These are phyloP conservation scores for Phylloscopus trochilus DNA, from an alignment of 2,113 vertebrate genomes.

Conservation along the genomic window DNA sequence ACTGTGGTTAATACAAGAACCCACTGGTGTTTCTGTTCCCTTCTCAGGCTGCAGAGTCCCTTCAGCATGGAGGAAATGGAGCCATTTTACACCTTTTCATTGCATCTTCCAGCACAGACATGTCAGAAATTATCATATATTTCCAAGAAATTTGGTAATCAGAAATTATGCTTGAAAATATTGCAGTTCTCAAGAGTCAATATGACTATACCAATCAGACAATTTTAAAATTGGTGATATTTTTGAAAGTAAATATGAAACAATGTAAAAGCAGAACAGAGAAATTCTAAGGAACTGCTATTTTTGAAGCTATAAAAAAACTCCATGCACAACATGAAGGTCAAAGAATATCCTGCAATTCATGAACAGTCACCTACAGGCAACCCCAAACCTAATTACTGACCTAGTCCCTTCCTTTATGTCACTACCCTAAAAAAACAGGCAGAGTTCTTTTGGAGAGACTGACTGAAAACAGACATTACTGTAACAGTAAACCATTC, in stretches of 20 bases:
- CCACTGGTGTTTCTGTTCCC: neutral
- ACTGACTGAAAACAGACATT: neutral
- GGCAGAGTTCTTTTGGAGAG: neutral
- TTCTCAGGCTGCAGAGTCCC: neutral
- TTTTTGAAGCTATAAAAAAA: neutral
- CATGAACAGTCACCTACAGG: neutral
- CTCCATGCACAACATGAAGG: neutral
- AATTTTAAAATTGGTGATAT: neutral
- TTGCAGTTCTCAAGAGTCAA: neutral
- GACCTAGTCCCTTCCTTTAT: neutral
- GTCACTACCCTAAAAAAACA: neutral
- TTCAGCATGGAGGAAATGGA: neutral
- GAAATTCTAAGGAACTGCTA: neutral
- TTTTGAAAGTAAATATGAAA: neutral
- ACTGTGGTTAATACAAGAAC: neutral
- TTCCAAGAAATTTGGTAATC: neutral
- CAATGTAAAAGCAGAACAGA: neutral
- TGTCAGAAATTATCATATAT: neutral
- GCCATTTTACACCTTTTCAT: neutral
- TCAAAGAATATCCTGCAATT: slow-evolving; percentile 41
- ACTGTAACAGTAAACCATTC: neutral
- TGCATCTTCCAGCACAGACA: neutral
- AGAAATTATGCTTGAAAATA: neutral
- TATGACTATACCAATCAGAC: neutral
- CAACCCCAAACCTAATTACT: neutral